Base-by-base conservation (phyloP, 1,140 invertebrate genomes). In the Drosophila oshimai region DNA sequence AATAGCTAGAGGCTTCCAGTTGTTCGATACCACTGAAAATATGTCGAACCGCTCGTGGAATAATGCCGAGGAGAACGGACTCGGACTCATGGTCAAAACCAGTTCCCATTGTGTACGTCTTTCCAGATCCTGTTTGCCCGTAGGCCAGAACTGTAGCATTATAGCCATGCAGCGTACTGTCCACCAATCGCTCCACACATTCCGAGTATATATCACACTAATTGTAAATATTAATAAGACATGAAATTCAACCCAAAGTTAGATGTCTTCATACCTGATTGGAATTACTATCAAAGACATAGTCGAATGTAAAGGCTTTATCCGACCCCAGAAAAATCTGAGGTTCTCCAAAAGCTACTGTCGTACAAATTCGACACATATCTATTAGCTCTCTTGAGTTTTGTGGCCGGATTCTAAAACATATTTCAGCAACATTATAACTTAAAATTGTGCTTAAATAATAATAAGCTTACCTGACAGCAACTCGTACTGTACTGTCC, bases 81-180 rank as follows among this genome's bases (percentile, higher is more conserved):
- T 95, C 93, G 17, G 20, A 91, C 55, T 96, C 95, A 2, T 97
- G 93, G 79, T 99, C 98, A 91, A 99, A 99, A 0, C 97, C 98
- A 5, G 98, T 99, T 15, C 99, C 99, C 99, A 99, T 99, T 0
- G 98, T 98, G 90, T 98, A 99, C 0, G 99, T 99, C 93, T 99
- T 99, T 0, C 98, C 99, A 15, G 96, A 97, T 0, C 98, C 98
- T 39, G 98, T 99, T 93, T 97, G 98, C 58, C 98, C 98, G 92
- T 99, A 99, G 0, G 98, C 98, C 33, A 99, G 92, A 18, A 99
- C 95, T 4, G 98, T 99, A 4, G 98, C 97, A 92, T 99, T 99
- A 91, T 97, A 98, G 13, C 97, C 97, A 75, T 97, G 94, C n/a
- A 98, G 92, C 0, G 96, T 96, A 6, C 96, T 96, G 54, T 97